These are phyloP conservation scores for Drosophila willistoni DNA, from an alignment of 1,140 invertebrate species.

Conservation along the genomic window DNA sequence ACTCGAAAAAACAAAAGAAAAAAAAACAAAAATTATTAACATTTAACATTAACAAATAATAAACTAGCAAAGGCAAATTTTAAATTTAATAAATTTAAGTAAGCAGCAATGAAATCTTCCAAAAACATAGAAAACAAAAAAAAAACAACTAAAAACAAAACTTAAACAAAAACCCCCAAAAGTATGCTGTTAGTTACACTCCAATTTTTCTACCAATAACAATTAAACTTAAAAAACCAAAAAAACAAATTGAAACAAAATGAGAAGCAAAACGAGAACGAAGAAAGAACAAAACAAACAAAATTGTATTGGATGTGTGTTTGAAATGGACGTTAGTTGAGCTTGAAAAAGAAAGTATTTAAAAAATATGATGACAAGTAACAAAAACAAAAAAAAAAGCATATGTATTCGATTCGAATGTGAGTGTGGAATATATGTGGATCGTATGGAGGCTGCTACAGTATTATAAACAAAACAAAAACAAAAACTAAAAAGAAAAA, in stretches of 20 bases:
- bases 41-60: conserved; percentile 51
- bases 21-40: conserved; percentile 24
- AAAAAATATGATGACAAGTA: conserved; percentile 18
- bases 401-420: conserved; percentile 9
- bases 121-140: conserved; percentile 42
- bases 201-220: conserved; percentile 65
- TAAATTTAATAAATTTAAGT: conserved; percentile 74
- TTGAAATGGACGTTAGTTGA: conserved; percentile 35
- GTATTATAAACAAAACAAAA: conserved; percentile 63
- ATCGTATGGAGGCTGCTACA: conserved; percentile 80
- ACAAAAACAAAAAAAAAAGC: conserved; percentile 5
- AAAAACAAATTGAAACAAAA: conserved; percentile 5
- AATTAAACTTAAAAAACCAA: conserved; percentile 35
- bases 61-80: conserved; percentile 67
- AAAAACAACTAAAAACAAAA: conserved; percentile 25
- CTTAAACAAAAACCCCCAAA: conserved; percentile 27
- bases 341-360: conserved; percentile 34
- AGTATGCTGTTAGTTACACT: conserved; percentile 67
- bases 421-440: conserved; percentile 47
- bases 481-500: conserved; percentile 29
- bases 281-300: conserved; percentile 8
- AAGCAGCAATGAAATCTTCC: conserved; percentile 79
- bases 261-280: conserved; percentile 20
- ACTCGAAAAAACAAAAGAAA: conserved; percentile 27
- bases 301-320: conserved; percentile 25